Evolutionary conservation across 1,140 invertebrate genomes (phyloP).

Genomic region (Cydia amplana): DNA sequence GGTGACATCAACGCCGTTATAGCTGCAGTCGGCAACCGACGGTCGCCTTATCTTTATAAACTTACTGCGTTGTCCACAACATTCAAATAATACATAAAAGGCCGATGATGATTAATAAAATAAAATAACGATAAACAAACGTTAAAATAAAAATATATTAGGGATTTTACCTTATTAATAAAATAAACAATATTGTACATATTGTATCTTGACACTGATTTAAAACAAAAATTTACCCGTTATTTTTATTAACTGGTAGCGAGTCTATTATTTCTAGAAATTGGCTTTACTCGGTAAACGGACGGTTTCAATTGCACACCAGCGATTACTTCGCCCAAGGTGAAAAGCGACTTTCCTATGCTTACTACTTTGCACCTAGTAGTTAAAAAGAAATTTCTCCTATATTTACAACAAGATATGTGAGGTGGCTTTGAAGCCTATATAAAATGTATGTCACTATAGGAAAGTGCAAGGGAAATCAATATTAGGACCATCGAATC

Average conservation of each 20-base stretch:
- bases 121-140: too few species aligned
- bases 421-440: neutral
- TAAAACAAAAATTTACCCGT: too few species aligned
- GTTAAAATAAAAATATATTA: too few species aligned
- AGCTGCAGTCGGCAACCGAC: too few species aligned
- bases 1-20: too few species aligned
- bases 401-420: neutral
- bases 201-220: too few species aligned
- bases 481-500: constrained; percentile 35
- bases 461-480: constrained; percentile 1
- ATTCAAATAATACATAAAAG: too few species aligned
- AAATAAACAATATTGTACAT: too few species aligned
- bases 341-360: constrained; percentile 52
- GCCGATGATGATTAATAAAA: too few species aligned
- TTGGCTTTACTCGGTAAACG: constrained; percentile 48
- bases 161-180: too few species aligned
- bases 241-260: neutral
- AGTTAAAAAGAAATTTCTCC: constrained; percentile 38
- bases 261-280: constrained; percentile 53
- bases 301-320: constrained; percentile 58
- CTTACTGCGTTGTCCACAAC: too few species aligned
- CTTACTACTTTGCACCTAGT: constrained; percentile 21
- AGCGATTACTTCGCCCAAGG: constrained; percentile 49
- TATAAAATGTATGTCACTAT: neutral
- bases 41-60: too few species aligned